Percentiles rank a stretch among this genome's conserved stretches.
Conservation (phyloP, 2,113 vertebrate genomes). For the Agelaius tricolor region DNA sequence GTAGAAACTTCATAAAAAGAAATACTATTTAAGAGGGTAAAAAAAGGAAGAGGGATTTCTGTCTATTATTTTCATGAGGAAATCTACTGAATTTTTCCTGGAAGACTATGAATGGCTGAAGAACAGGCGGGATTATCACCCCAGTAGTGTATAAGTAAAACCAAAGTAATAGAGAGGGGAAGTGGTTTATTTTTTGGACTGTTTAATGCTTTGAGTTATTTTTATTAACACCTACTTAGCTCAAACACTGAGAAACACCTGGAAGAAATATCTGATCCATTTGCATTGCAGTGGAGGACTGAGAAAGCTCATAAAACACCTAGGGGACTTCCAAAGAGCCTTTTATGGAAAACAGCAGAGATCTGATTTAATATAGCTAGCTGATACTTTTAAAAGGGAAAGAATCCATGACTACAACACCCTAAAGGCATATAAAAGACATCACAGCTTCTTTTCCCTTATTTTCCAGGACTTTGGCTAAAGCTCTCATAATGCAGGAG, state of each 20-base stretch:
- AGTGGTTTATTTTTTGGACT: background rate
- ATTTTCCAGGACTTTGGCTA: background rate
- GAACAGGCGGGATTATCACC: background rate
- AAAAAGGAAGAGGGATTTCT: background rate
- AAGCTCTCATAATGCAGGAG: background rate
- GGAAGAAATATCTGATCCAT: background rate
- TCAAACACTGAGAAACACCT: background rate
- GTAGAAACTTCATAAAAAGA: background rate
- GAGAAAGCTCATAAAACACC: background rate
- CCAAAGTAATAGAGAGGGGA: background rate
- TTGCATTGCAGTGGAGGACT: background rate
- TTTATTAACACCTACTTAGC: background rate
- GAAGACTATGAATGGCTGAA: background rate
- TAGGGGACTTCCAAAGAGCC: background rate
- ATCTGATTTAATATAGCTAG: background rate
- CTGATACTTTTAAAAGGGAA: background rate
- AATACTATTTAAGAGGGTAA: accelerated
- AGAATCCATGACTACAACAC: background rate
- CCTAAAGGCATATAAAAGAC: background rate
- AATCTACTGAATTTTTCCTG: background rate
- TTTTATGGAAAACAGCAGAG: background rate
- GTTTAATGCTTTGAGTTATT: background rate
- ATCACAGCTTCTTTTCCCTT: background rate
- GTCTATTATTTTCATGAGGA: background rate
- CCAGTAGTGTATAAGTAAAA: background rate